Percentiles rank a stretch among this genome's conserved stretches.
These are phyloP conservation scores for Eupithecia inturbata DNA, from an alignment of 2,888 invertebrate species.

Conservation along the genomic window DNA sequence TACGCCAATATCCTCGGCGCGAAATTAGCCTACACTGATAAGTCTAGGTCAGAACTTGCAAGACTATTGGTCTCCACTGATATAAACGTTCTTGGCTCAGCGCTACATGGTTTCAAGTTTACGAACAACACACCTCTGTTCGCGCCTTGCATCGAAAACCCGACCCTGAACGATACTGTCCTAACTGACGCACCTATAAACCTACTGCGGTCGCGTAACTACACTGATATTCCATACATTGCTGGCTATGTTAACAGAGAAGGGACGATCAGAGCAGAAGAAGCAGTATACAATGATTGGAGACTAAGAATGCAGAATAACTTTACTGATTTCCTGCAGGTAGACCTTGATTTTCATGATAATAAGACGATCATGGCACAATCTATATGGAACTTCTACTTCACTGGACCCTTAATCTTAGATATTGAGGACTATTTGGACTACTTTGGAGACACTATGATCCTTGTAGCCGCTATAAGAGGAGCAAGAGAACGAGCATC, in stretches of 20 bases:
- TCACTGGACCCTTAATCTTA: constrained; percentile 57
- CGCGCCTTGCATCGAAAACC: constrained; percentile 72
- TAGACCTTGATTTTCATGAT: constrained; percentile 59
- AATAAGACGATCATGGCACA: constrained; percentile 52
- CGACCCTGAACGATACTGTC: constrained; percentile 55
- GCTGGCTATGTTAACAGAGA: constrained; percentile 68
- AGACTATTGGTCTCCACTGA: constrained; percentile 56
- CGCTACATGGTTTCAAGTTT: constrained; percentile 59
- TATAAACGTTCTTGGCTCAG: constrained; percentile 51
- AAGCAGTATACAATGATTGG: constrained; percentile 62
- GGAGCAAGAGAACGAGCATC: constrained; percentile 63
- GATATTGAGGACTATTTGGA: constrained; percentile 69
- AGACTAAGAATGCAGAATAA: constrained; percentile 64
- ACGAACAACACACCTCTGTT: constrained; percentile 70
- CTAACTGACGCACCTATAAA: constrained; percentile 66
- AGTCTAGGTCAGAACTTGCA: constrained; percentile 58
- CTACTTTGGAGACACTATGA: constrained; percentile 70
- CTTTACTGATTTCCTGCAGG: constrained; percentile 68
- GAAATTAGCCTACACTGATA: constrained; percentile 60
- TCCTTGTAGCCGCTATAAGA: constrained; percentile 64
- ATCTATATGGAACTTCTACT: constrained; percentile 64
- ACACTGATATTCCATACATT: constrained; percentile 67
- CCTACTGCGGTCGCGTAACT: constrained; percentile 63
- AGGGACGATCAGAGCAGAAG: constrained; percentile 67
- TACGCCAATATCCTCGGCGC: constrained; percentile 61